Evolutionary conservation across 2,888 invertebrate genomes (phyloP).

Genomic region (Saturnia pavonia): DNA sequence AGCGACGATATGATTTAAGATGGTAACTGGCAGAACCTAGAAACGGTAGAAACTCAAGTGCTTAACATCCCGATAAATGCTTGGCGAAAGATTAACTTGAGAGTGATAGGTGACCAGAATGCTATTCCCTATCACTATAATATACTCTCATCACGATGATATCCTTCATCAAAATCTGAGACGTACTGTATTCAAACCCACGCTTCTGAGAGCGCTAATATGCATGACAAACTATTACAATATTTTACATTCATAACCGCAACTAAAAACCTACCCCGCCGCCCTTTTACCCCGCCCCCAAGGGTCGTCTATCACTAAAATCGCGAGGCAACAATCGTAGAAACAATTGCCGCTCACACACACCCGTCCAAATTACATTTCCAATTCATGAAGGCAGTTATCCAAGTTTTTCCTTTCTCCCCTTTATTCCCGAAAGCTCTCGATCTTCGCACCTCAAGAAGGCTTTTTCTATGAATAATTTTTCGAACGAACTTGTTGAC

Average conservation of each 20-base stretch:
- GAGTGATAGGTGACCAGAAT: no score
- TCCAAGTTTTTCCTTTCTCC: constrained; percentile 48
- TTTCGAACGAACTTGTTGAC: constrained; percentile 75
- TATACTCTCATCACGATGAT: no score
- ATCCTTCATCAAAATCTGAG: no score
- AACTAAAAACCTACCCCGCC: background rate
- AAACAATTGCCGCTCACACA: constrained; percentile 69
- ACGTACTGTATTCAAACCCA: no score
- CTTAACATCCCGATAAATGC: no score
- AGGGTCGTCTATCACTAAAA: constrained; percentile 56
- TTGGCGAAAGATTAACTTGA: no score
- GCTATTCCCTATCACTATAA: no score
- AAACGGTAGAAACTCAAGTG: no score
- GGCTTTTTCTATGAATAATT: constrained; percentile 79
- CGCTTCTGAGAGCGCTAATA: background rate
- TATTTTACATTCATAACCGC: background rate
- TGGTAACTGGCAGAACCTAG: no score
- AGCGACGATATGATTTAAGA: no score
- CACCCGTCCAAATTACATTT: constrained; percentile 76
- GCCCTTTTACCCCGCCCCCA: background rate
- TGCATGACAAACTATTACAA: background rate
- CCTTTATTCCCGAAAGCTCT: constrained; percentile 31
- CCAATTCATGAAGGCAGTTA: constrained; percentile 80
- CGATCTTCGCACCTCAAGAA: constrained; percentile 55
- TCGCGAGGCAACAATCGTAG: constrained; percentile 57